Percentiles rank a stretch among this genome's conserved stretches.
Evolutionary conservation across 1,140 invertebrate genomes (phyloP).

Genomic region (Heliothis subflexa): DNA sequence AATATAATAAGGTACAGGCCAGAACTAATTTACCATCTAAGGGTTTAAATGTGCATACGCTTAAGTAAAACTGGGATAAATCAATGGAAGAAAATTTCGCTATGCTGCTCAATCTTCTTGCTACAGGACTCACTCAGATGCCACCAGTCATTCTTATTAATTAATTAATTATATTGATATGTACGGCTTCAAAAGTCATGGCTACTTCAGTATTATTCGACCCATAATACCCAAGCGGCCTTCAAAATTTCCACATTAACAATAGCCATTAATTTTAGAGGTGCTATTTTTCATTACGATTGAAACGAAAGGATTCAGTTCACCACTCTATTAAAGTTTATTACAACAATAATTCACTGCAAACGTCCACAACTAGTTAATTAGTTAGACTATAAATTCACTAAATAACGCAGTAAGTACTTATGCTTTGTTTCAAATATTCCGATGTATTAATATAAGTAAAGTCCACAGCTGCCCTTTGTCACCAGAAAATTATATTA

Average conservation of each 20-base stretch:
- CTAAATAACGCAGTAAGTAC: constrained; percentile 30
- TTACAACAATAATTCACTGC: constrained; percentile 46
- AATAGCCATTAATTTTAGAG: constrained; percentile 1
- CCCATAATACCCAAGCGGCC: constrained; percentile 11
- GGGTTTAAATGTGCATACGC: no score
- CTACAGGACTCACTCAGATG: no score
- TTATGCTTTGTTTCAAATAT: constrained; percentile 22
- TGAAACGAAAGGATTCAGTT: constrained; percentile 31
- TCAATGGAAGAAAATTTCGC: no score
- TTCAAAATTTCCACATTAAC: constrained; percentile 9
- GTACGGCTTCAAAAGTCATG: no score
- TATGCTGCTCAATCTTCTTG: no score
- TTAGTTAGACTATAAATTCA: constrained; percentile 43
- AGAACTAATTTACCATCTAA: no score
- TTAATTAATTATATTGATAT: no score
- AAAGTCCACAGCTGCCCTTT: constrained; percentile 7
- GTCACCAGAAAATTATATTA: constrained; percentile 22
- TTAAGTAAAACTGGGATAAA: no score
- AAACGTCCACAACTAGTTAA: constrained; percentile 46
- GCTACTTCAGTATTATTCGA: neutral
- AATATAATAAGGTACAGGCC: no score
- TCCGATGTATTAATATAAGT: neutral
- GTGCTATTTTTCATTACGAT: constrained; percentile 36
- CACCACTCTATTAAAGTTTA: constrained; percentile 42
- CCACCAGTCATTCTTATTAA: no score